phyloP scores from a whole-genome alignment of 1,140 invertebrate genomes.

The Augochlora pura region DNA sequence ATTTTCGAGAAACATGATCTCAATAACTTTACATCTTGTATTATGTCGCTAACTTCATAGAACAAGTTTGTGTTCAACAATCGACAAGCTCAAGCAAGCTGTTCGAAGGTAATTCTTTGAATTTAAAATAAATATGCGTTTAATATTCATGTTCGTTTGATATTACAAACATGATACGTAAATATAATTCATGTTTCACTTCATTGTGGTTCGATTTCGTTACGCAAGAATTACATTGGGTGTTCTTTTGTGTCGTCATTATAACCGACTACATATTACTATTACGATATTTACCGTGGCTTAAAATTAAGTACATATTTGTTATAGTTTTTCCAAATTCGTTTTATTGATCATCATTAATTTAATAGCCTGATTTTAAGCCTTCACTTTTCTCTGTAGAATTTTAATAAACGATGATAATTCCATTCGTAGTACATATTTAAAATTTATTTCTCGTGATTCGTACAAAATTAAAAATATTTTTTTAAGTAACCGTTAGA shows the following conservation, averaged over 20 bases:
- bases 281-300: not conserved
- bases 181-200: not conserved
- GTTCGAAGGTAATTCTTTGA: constrained; percentile 35
- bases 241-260: constrained; percentile 27
- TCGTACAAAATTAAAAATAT: not conserved
- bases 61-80: constrained; percentile 46
- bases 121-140: not conserved
- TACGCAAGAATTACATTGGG: not conserved
- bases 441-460: not conserved
- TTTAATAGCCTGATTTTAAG: too few relatives aligned
- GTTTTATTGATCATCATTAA: not conserved
- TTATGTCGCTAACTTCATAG: constrained; percentile 28
- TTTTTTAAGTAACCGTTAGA: not conserved
- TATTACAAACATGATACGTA: not conserved
- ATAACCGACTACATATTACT: not conserved
- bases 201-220: not conserved
- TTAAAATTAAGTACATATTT: not conserved
- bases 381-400: not conserved
- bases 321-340: not conserved
- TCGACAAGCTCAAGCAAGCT: not conserved
- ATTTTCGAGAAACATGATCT: not conserved
- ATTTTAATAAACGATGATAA: not conserved
- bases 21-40: not conserved
- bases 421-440: not conserved
- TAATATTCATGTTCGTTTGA: not conserved